Conservation (phyloP, 35 echinoderm and acorn worm genomes). For the Apostichopus japonicus region DNA sequence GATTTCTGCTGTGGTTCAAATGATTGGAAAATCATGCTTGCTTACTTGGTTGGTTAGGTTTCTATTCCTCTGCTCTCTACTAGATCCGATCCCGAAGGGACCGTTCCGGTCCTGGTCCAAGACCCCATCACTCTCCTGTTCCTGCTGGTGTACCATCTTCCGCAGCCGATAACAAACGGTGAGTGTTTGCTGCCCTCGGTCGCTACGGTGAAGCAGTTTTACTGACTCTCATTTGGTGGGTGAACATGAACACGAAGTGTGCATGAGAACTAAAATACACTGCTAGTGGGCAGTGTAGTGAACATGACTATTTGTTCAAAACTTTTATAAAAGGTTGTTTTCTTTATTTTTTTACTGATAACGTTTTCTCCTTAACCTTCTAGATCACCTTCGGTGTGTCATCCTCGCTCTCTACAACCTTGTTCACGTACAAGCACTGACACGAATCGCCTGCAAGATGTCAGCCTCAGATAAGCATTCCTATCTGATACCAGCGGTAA, state of each 20-base stretch:
- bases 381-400: constrained; percentile 78
- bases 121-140: constrained; percentile 71
- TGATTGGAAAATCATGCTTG: too few species aligned
- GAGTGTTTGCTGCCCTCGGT: neutral
- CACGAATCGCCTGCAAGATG: constrained; percentile 76
- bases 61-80: too few species aligned
- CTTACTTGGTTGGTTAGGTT: too few species aligned
- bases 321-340: too few species aligned
- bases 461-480: constrained; percentile 76
- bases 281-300: too few species aligned
- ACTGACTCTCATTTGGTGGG: neutral
- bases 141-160: constrained; percentile 70
- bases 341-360: too few species aligned
- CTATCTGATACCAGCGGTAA: constrained; percentile 53
- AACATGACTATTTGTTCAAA: too few species aligned
- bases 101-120: constrained; percentile 62
- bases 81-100: constrained; percentile 28
- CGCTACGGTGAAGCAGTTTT: too few species aligned
- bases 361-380: too few species aligned
- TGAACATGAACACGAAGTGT: neutral
- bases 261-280: neutral
- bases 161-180: constrained; percentile 83
- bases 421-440: constrained; percentile 74
- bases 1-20: too few species aligned
- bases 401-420: constrained; percentile 69